Evolutionary conservation across 2,888 invertebrate species (phyloP).

Genomic region (Archaeoteleia sp.): DNA sequence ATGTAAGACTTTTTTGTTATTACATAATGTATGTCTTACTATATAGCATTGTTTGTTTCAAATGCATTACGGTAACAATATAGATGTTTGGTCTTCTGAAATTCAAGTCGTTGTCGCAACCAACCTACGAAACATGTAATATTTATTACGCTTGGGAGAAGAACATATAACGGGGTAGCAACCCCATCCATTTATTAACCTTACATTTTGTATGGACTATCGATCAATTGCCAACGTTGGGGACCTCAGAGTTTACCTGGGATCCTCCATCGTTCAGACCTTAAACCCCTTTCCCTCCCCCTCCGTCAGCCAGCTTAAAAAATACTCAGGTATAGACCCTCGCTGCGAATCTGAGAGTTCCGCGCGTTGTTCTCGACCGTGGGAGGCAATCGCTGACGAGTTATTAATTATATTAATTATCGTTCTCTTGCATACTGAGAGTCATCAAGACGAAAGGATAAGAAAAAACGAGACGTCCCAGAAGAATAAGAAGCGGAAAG

Average conservation of each 20-base stretch:
- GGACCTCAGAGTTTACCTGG: constrained; percentile 36
- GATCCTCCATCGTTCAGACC: constrained; percentile 1
- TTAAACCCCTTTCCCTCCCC: constrained; percentile 14
- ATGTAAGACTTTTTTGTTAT: no score
- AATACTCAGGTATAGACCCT: constrained; percentile 64
- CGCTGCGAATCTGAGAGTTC: constrained; percentile 61
- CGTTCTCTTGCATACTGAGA: constrained; percentile 26
- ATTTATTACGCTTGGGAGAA: constrained; percentile 17
- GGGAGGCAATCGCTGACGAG: constrained; percentile 65
- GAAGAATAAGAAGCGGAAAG: constrained; percentile 10
- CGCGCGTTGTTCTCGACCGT: constrained; percentile 57
- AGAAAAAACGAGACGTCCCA: constrained; percentile 11
- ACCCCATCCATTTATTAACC: constrained; percentile 65
- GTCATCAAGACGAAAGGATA: constrained; percentile 19
- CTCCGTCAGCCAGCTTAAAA: constrained; percentile 39
- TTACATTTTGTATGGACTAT: constrained; percentile 64
- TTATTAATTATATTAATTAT: constrained; percentile 70
- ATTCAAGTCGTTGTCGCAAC: constrained; percentile 26
- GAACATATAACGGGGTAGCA: constrained; percentile 26
- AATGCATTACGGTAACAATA: no score
- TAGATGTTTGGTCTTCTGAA: constrained; percentile 21
- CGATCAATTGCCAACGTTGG: constrained; percentile 62
- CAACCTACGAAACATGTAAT: constrained; percentile 11
- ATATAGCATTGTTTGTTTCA: no score
- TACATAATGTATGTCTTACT: no score